Evolutionary conservation across 2,888 invertebrate species (phyloP), one percentile per base, ranked within the genome.

Genomic region (Heliconius ismenius): DNA sequence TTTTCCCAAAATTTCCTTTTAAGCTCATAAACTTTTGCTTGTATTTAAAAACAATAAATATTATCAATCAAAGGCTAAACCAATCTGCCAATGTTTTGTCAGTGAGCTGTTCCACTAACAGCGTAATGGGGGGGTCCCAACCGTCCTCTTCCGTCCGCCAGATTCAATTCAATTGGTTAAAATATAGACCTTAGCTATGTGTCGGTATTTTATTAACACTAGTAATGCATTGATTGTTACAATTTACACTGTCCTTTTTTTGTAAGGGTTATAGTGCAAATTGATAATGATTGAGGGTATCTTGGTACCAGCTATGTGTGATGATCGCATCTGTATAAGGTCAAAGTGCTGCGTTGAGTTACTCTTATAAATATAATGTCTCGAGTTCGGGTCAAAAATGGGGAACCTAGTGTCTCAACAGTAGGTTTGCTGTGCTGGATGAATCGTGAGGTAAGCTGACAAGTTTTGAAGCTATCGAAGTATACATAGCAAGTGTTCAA

Each of bases 31-130:
- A 58, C n/a, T 13, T 69, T 26, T 75, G 26, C 24, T 32, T 74
- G 2, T 67, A 72, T 73, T 64, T 39, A 60, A 60, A 75, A 26
- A 49, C 60, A 49, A 76, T 65, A 43, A 60, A 68, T 10, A 78
- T 82, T 82, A 82, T 84, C 83, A 83, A 84, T 84, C 83, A 84
- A 82, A 81, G 72, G 26, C 63, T 75, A 77, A 83, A 82, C 81
- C 76, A 82, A 81, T 81, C 80, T 77, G 81, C 74, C 79, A 87
- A 86, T 92, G 91, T 92, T 92, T 90, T 91, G 92, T 91, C 91
- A 92, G 89, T 74, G 80, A 82, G 83, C 83, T 82, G 87, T 83
- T 88, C 84, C 82, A 81, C 81, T 85, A 88, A 90, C 88, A 87
- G 84, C 82, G 82, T 89, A 86, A 88, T 88, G 81, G 88, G 81